Conservation (phyloP, 2,113 vertebrate species). For the Erinaceus europaeus region DNA sequence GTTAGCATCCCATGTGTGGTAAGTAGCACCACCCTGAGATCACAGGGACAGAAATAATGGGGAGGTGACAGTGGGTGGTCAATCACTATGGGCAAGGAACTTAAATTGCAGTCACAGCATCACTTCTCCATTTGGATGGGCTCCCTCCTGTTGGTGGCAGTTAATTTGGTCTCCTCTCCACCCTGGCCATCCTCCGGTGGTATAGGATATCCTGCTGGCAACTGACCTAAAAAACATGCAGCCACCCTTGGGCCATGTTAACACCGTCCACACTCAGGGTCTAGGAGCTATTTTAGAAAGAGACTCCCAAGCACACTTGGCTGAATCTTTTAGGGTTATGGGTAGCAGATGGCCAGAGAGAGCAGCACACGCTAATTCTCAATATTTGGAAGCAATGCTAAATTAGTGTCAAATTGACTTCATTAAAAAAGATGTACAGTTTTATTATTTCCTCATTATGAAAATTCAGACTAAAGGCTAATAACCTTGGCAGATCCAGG, state of each 20-base stretch:
- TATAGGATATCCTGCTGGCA: not conserved
- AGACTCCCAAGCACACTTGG: accelerated
- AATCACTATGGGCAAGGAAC: too few relatives aligned
- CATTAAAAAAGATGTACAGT: not conserved
- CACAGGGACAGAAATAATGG: not conserved
- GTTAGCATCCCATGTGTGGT: not conserved
- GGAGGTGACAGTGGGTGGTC: not conserved
- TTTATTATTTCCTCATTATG: constrained; percentile 16
- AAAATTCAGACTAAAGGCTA: not conserved
- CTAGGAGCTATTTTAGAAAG: accelerated
- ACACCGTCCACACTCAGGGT: accelerated
- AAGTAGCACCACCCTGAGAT: not conserved
- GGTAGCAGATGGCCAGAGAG: accelerated
- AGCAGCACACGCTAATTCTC: accelerated
- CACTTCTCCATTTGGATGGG: not conserved
- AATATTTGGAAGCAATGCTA: not conserved
- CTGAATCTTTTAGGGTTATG: not conserved
- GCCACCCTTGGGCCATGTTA: accelerated
- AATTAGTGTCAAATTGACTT: not conserved
- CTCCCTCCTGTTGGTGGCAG: not conserved
- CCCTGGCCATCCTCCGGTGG: accelerated
- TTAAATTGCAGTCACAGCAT: not conserved
- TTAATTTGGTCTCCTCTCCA: too few relatives aligned
- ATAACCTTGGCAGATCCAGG: not conserved
- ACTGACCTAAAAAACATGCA: not conserved